phyloP scores from a whole-genome alignment of 2,113 vertebrate genomes.

The Danionella cerebrum region DNA sequence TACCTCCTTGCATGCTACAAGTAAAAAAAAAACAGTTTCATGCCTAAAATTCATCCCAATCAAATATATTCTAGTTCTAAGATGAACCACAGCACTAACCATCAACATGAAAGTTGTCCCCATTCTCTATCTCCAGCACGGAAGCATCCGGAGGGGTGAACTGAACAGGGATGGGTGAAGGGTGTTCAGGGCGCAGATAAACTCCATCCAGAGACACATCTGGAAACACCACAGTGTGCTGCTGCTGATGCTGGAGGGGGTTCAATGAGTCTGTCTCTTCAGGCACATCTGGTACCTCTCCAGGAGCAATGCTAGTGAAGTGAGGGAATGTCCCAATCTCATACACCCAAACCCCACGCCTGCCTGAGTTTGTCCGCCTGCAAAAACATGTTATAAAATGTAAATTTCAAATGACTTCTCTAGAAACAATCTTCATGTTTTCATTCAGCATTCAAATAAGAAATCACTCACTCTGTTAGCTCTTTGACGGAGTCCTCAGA shows the following conservation, averaged over 20 bases:
- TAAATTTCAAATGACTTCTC: no score
- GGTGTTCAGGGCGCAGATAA: neutral
- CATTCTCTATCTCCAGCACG: neutral
- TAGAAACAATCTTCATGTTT: no score
- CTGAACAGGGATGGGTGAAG: neutral
- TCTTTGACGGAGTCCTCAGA: conserved; percentile 69
- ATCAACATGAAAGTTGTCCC: neutral
- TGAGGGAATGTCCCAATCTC: conserved; percentile 77
- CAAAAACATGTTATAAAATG: no score
- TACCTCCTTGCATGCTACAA: no score
- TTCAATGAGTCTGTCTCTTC: no score
- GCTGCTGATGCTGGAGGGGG: neutral
- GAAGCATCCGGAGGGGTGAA: neutral
- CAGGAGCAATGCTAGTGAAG: conserved; percentile 46
- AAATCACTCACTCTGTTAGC: conserved; percentile 78
- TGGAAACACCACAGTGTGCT: neutral
- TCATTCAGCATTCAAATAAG: no score
- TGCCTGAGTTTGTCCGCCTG: conserved; percentile 74
- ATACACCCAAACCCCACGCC: conserved; percentile 80
- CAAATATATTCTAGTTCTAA: no score
- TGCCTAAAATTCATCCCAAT: no score
- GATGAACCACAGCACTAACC: conserved; percentile 34
- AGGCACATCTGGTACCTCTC: conserved; percentile 51
- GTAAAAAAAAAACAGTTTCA: no score
- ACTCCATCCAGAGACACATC: neutral